These are phyloP conservation scores for Balaeniceps rex DNA, from an alignment of 2,113 vertebrate genomes.

Conservation along the genomic window DNA sequence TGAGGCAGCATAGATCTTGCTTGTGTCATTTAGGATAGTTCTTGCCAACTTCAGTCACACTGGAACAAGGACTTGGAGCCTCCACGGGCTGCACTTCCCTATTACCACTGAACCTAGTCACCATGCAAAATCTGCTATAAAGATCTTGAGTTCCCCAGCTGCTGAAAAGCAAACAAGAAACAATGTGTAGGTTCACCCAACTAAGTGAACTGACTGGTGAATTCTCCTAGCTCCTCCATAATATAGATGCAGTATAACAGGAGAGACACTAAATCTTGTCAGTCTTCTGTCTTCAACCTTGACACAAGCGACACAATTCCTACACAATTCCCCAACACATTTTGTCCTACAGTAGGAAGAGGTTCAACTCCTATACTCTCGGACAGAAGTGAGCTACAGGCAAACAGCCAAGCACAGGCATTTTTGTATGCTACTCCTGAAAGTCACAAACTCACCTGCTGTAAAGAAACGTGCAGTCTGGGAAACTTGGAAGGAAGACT, in stretches of 20 bases:
- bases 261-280: not conserved
- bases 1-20: not conserved
- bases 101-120: not conserved
- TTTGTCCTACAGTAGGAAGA: not conserved
- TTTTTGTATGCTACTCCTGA: slow-evolving; percentile 4
- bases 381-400: slow-evolving; percentile 9
- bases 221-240: not conserved
- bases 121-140: not conserved
- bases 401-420: not conserved
- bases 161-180: not conserved
- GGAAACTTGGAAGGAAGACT: slow-evolving; percentile 5
- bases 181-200: not conserved
- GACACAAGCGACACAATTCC: not conserved
- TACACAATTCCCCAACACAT: not conserved
- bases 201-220: not conserved
- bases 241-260: not conserved
- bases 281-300: not conserved
- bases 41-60: not conserved
- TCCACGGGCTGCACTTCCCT: not conserved
- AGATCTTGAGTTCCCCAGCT: not conserved
- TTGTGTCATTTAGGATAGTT: not conserved
- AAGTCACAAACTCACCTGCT: not conserved
- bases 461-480: slow-evolving; percentile 15
- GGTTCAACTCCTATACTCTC: not conserved
- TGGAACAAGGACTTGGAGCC: not conserved